Evolutionary conservation across 2,888 invertebrate genomes (phyloP), one percentile per base, ranked within the genome.

Genomic region (Eumacrocentrus americanus): DNA sequence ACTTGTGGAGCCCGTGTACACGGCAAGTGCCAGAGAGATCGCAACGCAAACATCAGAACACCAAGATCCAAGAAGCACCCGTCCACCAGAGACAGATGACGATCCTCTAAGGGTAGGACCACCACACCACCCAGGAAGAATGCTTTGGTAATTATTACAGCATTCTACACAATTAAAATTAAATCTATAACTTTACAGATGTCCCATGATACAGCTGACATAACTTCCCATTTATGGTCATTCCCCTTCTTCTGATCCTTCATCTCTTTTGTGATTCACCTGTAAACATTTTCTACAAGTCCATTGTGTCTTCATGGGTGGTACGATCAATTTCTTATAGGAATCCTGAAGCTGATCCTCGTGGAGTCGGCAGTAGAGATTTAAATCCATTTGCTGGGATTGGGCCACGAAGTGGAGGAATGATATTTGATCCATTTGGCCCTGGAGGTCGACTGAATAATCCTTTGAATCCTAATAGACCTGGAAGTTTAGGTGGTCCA

Each of bases 371-470:
- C 0, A 83, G 88, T 40, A 85, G 88, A 56, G 94, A 95, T 80
- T 81, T 95, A 72, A 88, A 94, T 81, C 94, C 94, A 0, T 86
- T 94, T 62, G 84, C 82, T 1, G 78, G 81, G 11, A 82, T 81
- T 40, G 84, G 86, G 2, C 62, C 64, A 12, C 71, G 76, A n/a
- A 84, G 85, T 9, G 88, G 90, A 37, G 92, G 92, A 16, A 92
- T 92, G 91, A 72, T 92, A 12, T 91, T 89, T 80, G 86, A 90
- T 72, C 91, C 91, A 0, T 77, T 81, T 67, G n/a, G n/a, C n/a
- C 47, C 47, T 14, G 47, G 59, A 11, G 25, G 20, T 12, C 63
- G 61, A 47, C 77, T 73, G 2, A 82, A 82, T 0, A 58, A 67
- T 58, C 66, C 65, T 12, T 74, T 81, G 42, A 77, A 82, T 58